Percentiles rank a stretch among this genome's conserved stretches.
These are phyloP conservation scores for Callipepla californica DNA, from an alignment of 2,113 vertebrate species.

Conservation along the genomic window DNA sequence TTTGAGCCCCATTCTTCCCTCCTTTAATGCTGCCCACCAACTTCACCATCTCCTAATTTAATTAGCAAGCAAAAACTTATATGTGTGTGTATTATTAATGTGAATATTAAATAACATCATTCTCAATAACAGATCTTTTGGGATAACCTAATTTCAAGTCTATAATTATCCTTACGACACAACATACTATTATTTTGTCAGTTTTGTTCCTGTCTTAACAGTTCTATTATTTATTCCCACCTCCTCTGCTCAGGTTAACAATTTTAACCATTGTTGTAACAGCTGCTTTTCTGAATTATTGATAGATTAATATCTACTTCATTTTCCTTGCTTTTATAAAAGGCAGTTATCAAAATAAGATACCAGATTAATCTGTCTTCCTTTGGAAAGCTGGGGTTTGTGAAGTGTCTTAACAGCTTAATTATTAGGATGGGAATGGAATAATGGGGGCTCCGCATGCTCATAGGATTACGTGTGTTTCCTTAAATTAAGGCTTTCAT, in stretches of 20 bases:
- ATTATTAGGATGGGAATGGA: not conserved
- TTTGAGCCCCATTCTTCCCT: not conserved
- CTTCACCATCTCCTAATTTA: conserved; percentile 24
- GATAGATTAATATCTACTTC: conserved; percentile 38
- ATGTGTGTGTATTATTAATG: conserved; percentile 11
- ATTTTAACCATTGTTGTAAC: conserved; percentile 46
- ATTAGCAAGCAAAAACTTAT: conserved; percentile 35
- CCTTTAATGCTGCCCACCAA: not conserved
- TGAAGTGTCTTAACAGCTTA: not conserved
- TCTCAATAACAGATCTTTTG: conserved; percentile 28
- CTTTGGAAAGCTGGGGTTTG: not conserved
- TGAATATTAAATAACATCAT: conserved; percentile 55
- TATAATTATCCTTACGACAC: conserved; percentile 48
- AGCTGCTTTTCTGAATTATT: conserved; percentile 47
- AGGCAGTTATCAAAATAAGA: conserved; percentile 4
- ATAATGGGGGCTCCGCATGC: not conserved
- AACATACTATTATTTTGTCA: conserved; percentile 41
- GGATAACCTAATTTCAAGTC: conserved; percentile 32
- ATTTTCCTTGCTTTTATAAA: conserved; percentile 22
- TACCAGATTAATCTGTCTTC: not conserved
- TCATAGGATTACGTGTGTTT: not conserved
- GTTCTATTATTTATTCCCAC: conserved; percentile 26
- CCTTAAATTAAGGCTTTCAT: not conserved
- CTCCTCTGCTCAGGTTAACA: conserved; percentile 46
- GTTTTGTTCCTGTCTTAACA: conserved; percentile 51